Percentiles rank a stretch among this genome's conserved stretches.
Conservation (phyloP, 2,113 vertebrate genomes). For the Catharus fuscescens region DNA sequence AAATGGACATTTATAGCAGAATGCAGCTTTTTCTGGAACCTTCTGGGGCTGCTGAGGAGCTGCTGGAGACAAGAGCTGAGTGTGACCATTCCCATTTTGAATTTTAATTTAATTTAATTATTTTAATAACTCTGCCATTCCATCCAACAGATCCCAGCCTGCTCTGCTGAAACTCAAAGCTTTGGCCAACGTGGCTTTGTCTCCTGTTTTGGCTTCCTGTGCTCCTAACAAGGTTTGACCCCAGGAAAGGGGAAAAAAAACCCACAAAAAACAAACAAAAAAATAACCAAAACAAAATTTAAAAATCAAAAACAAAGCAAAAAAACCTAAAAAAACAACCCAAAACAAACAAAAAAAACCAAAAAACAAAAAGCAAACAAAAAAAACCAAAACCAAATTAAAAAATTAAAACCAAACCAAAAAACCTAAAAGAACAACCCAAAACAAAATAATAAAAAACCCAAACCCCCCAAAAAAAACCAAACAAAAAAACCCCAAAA, state of each 20-base stretch:
- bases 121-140: neutral
- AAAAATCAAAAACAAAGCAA: too few species aligned
- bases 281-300: too few species aligned
- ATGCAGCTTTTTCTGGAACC: accelerated
- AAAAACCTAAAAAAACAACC: neutral
- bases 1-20: neutral
- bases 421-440: too few species aligned
- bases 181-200: neutral
- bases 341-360: neutral
- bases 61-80: neutral
- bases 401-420: too few species aligned
- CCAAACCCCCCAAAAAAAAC: too few species aligned
- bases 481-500: too few species aligned
- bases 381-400: too few species aligned
- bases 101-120: neutral
- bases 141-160: neutral
- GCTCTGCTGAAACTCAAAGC: neutral
- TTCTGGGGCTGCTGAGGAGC: neutral
- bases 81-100: neutral
- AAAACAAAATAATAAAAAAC: too few species aligned
- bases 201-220: neutral
- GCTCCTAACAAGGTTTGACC: neutral
- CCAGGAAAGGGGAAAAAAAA: neutral
- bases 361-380: neutral
- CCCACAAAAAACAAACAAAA: neutral